Conservation (phyloP, 1,140 invertebrate genomes). For the Dendroctonus valens region DNA sequence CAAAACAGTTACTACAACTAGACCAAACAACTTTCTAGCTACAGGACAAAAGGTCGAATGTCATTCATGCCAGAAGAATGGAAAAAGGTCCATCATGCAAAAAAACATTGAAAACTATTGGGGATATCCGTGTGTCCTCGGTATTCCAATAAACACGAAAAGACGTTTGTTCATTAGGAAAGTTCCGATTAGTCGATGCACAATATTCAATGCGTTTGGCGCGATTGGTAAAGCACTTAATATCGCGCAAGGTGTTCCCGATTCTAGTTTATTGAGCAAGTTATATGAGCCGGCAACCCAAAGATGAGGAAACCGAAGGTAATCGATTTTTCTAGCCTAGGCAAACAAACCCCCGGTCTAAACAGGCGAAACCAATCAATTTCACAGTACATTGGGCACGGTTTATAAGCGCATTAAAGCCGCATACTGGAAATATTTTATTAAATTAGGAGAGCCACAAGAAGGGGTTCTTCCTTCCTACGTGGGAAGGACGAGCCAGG, state of each 20-base stretch:
- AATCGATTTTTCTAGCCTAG: slow-evolving; percentile 42
- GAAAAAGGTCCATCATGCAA: slow-evolving; percentile 29
- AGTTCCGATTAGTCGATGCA: not conserved
- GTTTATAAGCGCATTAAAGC: slow-evolving; percentile 37
- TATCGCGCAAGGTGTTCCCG: slow-evolving; percentile 6
- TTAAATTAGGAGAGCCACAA: slow-evolving; percentile 29
- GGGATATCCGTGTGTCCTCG: slow-evolving; percentile 47
- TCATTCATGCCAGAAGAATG: too few species aligned
- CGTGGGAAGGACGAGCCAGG: slow-evolving; percentile 14
- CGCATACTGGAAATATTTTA: slow-evolving; percentile 32
- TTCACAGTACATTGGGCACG: slow-evolving; percentile 47
- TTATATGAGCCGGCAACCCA: slow-evolving; percentile 9
- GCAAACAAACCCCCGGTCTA: slow-evolving; percentile 21
- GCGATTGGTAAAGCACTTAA: slow-evolving; percentile 1
- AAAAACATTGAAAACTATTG: slow-evolving; percentile 37
- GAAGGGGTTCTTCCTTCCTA: not conserved
- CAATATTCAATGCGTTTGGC: too few species aligned
- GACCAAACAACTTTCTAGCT: too few species aligned
- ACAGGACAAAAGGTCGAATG: too few species aligned
- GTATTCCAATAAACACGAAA: slow-evolving; percentile 41
- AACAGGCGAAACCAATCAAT: slow-evolving; percentile 48
- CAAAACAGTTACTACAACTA: too few species aligned
- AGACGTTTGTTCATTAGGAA: not conserved
- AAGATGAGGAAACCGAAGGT: slow-evolving; percentile 15
- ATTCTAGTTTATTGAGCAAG: slow-evolving; percentile 27